Base-by-base conservation (phyloP, 1,140 invertebrate genomes). In the Drosophila tani region DNA sequence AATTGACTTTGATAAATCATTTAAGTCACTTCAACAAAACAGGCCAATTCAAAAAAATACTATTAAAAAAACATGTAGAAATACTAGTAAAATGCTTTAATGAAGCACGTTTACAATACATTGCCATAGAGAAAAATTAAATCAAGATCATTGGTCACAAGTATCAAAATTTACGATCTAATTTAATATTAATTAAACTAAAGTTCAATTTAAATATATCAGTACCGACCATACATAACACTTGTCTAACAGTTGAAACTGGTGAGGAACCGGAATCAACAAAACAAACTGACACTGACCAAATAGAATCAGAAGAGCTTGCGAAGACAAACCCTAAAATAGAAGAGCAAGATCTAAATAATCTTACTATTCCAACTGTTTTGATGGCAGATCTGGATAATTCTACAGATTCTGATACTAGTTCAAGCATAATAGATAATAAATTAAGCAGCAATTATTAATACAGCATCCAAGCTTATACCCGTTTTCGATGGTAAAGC, bases 141-240 rank as follows among this genome's bases (percentile, higher is more conserved):
- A 29, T 29, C 27, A 7, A 27, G 27, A 5, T 27, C 27, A 29
- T 29, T 29, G 27, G 27, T 29, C 27, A 5, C 27, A 29, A 6
- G 6, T 29, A 6, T 29, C 27, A 1, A 29, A 29, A 29, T 6
- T 29, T 29, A 29, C 27, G 27, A 29, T 29, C 27, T 29, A 29
- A 29, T 29, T 29, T 6, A 6, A 29, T 29, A 29, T 29, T 29
- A 6, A 6, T 29, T 29, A 29, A 29, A 29, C 6, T 6, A 29
- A 29, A 29, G 6, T 29, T 29, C 27, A 29, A 6, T 29, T 29
- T 29, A 29, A 1, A 29, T 6, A 29, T 29, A 29, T 29, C 5
- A n/a, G 41, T 66, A 9, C 51, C 63, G n/a, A 66, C 27, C 11
- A 27, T 65, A 7, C 53, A 49, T 12, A 66, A 49, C 64, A 47